These are phyloP conservation scores for Hippopotamyrus pictus DNA, from an alignment of 2,797 vertebrate genomes.

Conservation along the genomic window DNA sequence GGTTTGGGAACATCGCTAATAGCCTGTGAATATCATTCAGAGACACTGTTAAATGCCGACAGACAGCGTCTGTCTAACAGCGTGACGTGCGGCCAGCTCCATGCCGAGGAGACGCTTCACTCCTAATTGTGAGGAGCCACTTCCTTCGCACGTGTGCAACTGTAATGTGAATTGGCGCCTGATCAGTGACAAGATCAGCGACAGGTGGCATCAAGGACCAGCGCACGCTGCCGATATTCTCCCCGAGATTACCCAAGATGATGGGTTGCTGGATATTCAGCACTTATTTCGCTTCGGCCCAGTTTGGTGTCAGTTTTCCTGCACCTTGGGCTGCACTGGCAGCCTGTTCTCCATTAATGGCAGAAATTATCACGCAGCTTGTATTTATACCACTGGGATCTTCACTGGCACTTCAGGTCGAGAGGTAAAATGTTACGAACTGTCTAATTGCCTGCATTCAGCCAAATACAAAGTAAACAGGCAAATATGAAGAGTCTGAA, in stretches of 20 bases:
- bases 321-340: neutral
- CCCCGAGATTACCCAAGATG: neutral
- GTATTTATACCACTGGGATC: neutral
- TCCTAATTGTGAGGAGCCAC: conserved; percentile 40
- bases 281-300: neutral
- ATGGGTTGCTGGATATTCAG: neutral
- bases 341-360: neutral
- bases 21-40: neutral
- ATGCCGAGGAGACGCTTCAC: neutral
- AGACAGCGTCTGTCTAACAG: neutral
- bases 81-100: neutral
- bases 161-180: conserved; percentile 50
- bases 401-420: neutral
- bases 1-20: neutral
- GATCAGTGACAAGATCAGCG: conserved; percentile 47
- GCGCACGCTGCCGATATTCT: neutral
- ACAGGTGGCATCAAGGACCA: neutral
- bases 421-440: neutral
- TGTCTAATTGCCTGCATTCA: neutral
- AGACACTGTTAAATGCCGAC: neutral
- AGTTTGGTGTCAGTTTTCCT: neutral
- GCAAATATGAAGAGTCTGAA: neutral
- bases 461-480: neutral
- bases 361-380: neutral
- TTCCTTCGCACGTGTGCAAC: conserved; percentile 24